Evolutionary conservation across 2,797 vertebrate genomes (phyloP).

Genomic region (Leucoraja ocellata): DNA sequence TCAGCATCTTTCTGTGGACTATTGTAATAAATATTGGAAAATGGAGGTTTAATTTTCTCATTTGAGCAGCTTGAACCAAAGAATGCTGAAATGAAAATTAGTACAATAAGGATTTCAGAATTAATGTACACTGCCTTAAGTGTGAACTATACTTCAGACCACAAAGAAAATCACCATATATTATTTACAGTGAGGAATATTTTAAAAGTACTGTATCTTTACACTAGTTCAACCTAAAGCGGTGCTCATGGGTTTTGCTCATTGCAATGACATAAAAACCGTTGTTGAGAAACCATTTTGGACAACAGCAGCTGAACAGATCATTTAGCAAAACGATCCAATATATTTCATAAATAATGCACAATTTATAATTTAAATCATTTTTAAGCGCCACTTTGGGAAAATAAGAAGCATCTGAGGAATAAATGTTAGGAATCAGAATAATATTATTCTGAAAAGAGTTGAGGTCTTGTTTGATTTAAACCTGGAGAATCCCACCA

Average conservation of each 20-base stretch:
- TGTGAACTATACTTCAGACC: slow-evolving; percentile 9
- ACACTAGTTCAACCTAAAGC: background rate
- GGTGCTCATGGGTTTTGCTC: background rate
- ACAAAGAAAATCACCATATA: background rate
- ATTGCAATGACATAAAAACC: slow-evolving; percentile 7
- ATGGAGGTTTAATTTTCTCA: background rate
- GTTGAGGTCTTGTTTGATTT: background rate
- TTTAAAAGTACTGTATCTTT: slow-evolving; percentile 8
- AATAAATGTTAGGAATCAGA: background rate
- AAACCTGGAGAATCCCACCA: background rate
- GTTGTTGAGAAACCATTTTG: background rate
- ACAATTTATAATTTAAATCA: background rate
- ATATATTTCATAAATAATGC: background rate
- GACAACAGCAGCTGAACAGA: background rate
- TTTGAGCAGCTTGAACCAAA: background rate
- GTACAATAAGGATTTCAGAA: background rate
- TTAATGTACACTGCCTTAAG: background rate
- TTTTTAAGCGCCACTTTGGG: background rate
- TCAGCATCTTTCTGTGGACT: background rate
- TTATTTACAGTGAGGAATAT: background rate
- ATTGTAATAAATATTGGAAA: background rate
- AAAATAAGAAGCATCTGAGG: background rate
- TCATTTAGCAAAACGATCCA: background rate
- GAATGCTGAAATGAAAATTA: background rate
- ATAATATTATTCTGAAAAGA: background rate